Evolutionary conservation across 2,797 vertebrate species (phyloP).

Genomic region (Brotula barbata): DNA sequence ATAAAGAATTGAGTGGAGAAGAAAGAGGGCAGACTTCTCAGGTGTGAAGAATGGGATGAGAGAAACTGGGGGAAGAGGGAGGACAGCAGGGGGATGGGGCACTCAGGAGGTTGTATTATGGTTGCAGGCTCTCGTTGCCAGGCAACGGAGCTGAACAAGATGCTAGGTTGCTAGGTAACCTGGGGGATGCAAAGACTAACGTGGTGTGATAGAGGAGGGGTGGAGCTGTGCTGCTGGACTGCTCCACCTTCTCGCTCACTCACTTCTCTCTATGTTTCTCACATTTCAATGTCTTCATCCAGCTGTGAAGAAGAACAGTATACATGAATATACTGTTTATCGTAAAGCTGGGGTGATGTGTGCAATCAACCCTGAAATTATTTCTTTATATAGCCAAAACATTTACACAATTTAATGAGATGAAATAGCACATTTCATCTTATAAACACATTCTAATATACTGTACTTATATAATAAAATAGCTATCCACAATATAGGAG

Average conservation of each 20-base stretch:
- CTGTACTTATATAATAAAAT: background rate
- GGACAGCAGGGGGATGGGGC: slow-evolving; percentile 66
- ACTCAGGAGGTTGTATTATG: slow-evolving; percentile 66
- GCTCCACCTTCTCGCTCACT: slow-evolving; percentile 60
- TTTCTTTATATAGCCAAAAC: too few relatives aligned
- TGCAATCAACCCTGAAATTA: too few relatives aligned
- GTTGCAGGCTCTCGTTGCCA: slow-evolving; percentile 71
- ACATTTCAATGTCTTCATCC: slow-evolving; percentile 51
- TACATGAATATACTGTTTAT: slow-evolving; percentile 11
- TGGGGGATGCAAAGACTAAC: slow-evolving; percentile 75
- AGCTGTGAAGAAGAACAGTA: slow-evolving; percentile 41
- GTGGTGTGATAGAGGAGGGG: slow-evolving; percentile 63
- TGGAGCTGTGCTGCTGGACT: slow-evolving; percentile 46
- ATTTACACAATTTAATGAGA: too few relatives aligned
- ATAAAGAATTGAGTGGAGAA: slow-evolving; percentile 62
- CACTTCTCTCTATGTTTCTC: slow-evolving; percentile 29
- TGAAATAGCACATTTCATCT: too few relatives aligned
- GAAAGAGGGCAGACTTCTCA: slow-evolving; percentile 70
- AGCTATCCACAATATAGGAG: background rate
- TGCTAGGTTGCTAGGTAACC: slow-evolving; percentile 82
- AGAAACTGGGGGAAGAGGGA: slow-evolving; percentile 53
- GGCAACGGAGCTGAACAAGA: slow-evolving; percentile 74
- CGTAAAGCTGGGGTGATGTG: background rate
- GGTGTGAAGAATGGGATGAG: slow-evolving; percentile 77
- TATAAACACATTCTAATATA: too few relatives aligned